phyloP scores from a whole-genome alignment of 2,113 vertebrate genomes.

The Elgaria multicarinata region DNA sequence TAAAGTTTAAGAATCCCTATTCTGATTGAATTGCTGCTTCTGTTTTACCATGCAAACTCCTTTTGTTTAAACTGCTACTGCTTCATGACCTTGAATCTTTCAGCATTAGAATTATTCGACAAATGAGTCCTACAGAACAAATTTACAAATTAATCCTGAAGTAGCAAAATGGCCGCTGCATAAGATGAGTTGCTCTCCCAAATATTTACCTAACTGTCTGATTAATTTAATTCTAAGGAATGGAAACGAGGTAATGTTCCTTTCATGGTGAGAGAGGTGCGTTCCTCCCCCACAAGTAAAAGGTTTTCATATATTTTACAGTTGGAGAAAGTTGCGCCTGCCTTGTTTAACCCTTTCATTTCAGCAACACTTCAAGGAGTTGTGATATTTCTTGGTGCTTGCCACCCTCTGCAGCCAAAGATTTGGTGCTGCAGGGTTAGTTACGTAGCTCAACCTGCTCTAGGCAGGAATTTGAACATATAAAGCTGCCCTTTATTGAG shows the following conservation, averaged over 20 bases:
- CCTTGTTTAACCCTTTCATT: background rate
- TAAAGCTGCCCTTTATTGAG: background rate
- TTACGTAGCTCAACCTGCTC: background rate
- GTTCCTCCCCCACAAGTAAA: slow-evolving; percentile 7
- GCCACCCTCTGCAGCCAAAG: background rate
- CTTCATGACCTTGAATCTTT: background rate
- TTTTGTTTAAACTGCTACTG: slow-evolving; percentile 27
- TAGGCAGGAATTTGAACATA: background rate
- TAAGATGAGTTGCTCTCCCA: slow-evolving; percentile 35
- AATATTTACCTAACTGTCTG: slow-evolving; percentile 62
- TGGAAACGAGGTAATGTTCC: background rate
- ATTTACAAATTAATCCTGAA: slow-evolving; percentile 68
- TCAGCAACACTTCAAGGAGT: background rate
- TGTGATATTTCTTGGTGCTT: background rate
- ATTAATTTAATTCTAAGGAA: slow-evolving; percentile 62
- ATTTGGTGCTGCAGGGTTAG: background rate
- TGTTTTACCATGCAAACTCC: slow-evolving; percentile 11
- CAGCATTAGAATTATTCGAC: slow-evolving; percentile 49
- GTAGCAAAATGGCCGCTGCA: slow-evolving; percentile 36
- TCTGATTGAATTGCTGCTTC: slow-evolving; percentile 5
- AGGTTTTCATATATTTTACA: background rate
- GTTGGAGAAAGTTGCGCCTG: background rate
- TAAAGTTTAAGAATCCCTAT: background rate
- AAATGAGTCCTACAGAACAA: slow-evolving; percentile 62
- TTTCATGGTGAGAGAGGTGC: background rate